Percentiles rank a stretch among this genome's conserved stretches.
These are phyloP conservation scores for Anthopleura sola DNA, from an alignment of 64 coral and sea anemone genomes.

Conservation along the genomic window DNA sequence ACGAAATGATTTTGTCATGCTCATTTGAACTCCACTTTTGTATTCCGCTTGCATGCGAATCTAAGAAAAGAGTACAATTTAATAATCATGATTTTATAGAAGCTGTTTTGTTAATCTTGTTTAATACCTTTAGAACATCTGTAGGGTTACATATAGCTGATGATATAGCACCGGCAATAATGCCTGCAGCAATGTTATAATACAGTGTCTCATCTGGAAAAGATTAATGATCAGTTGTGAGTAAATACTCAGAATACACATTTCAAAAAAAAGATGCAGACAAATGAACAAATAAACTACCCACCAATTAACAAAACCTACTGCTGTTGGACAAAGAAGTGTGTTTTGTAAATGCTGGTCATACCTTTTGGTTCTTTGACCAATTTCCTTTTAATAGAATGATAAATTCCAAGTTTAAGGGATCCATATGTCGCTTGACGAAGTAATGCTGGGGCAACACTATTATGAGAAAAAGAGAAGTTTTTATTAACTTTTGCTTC, in stretches of 20 bases:
- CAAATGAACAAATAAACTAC: neutral
- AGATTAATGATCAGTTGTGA: neutral
- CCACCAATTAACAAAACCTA: too few relatives aligned
- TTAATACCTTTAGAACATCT: slow-evolving; percentile 88
- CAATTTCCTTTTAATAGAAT: slow-evolving; percentile 78
- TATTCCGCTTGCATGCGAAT: slow-evolving; percentile 96
- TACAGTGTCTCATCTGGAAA: slow-evolving; percentile 83
- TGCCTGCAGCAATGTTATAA: slow-evolving; percentile 70
- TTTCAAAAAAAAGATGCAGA: neutral
- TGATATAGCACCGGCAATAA: slow-evolving; percentile 82
- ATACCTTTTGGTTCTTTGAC: slow-evolving; percentile 96
- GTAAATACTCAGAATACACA: too few relatives aligned
- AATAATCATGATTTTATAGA: neutral
- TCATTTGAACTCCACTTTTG: slow-evolving; percentile 52
- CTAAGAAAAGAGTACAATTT: slow-evolving; percentile 12
- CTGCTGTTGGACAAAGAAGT: too few relatives aligned
- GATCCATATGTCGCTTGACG: slow-evolving; percentile 97
- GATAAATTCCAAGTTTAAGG: slow-evolving; percentile 95
- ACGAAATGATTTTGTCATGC: slow-evolving; percentile 75
- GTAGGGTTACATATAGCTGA: slow-evolving; percentile 96
- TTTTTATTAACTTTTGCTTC: too few relatives aligned
- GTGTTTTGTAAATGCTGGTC: too few relatives aligned
- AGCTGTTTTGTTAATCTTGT: too few relatives aligned
- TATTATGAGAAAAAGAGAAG: neutral
- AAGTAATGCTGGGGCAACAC: slow-evolving; percentile 88